Evolutionary conservation across 2,888 invertebrate genomes (phyloP).

Genomic region (Drosophila atroscutellata): DNA sequence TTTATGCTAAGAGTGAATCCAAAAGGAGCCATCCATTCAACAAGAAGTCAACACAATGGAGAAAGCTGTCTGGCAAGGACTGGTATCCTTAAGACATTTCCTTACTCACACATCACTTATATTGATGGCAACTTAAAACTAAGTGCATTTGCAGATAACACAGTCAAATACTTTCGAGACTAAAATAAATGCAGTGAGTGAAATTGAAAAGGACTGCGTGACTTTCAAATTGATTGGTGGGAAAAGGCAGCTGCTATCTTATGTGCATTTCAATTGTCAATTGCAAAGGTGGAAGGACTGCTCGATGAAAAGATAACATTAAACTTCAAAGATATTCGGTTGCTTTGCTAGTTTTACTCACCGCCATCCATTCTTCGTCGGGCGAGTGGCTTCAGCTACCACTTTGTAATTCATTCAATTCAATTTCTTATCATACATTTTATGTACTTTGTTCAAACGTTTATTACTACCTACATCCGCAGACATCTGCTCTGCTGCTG

Average conservation of each 20-base stretch:
- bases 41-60: background rate
- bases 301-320: background rate
- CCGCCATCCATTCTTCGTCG: background rate
- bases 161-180: background rate
- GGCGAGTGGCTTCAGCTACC: background rate
- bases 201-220: background rate
- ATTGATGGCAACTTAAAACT: background rate
- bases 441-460: conserved; percentile 14
- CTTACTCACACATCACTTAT: background rate
- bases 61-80: background rate
- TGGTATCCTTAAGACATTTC: background rate
- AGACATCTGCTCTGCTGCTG: conserved; percentile 46
- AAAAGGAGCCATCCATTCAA: background rate
- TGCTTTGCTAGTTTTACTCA: background rate
- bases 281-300: background rate
- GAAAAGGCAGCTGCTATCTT: background rate
- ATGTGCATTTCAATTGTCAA: background rate
- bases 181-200: background rate
- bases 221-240: background rate
- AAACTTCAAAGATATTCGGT: background rate
- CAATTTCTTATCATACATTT: conserved; percentile 29
- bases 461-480: conserved; percentile 14
- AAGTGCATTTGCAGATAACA: background rate
- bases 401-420: conserved; percentile 24
- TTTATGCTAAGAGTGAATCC: background rate